Evolutionary conservation across 1,140 invertebrate genomes (phyloP), one percentile per base, ranked within the genome.

Genomic region (Choristoneura fumiferana): DNA sequence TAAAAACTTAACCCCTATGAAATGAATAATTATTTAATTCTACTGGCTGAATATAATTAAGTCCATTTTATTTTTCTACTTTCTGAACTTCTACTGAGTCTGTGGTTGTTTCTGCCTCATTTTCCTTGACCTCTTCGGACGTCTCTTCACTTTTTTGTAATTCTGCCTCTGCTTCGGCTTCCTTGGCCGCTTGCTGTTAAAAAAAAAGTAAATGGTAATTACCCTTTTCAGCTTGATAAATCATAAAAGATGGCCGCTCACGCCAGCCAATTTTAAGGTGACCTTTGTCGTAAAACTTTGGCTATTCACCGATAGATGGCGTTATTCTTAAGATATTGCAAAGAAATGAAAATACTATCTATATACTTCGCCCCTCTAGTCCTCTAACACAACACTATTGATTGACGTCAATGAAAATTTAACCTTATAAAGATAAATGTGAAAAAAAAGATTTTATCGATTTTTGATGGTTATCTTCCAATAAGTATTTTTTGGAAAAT

Each of bases 131-230:
- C 3, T 14, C 14, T 54, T 10, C 53, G 3, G 13, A n/a, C 15
- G 34, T 14, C 1, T 36, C 10, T 1, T 35, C 15, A 36, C 49
- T 14, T 36, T 58, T 10, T 15, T 54, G 12, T 12, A 13, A 13
- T 35, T 10, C 29, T 3, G 49, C 49, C 13, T 63, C 56, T 2
- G 37, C 54, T 29, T 61, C 38, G 1, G n/a, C 34, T 35, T 52
- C 38, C 49, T 57, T 54, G 53, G 36, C 57, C 3, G 17, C 37
- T 55, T 59, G 37, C 33, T 62, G 57, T 62, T 65, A 52, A 34
- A 57, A 60, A 57, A 22, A 56, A 59, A 37, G 43, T 2, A 6
- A 29, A 3, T 29, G n/a, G n/a, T n/a, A n/a, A n/a, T n/a, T n/a
- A n/a, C n/a, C n/a, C n/a, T n/a, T n/a, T n/a, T n/a, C n/a, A n/a